Evolutionary conservation across 2,797 vertebrate species (phyloP).

Genomic region (Eulemur rubriventer): DNA sequence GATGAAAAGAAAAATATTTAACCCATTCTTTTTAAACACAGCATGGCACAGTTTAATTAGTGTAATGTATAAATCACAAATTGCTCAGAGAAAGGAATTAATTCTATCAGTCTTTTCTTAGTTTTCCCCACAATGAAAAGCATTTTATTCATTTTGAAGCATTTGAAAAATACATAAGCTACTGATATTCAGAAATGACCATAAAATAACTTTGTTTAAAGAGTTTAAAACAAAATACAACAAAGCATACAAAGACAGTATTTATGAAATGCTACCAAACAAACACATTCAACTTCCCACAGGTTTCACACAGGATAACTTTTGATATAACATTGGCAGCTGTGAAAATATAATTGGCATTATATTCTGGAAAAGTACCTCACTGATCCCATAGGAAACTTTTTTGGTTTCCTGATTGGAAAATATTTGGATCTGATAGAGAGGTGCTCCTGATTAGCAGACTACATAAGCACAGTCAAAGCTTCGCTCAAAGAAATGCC

Average conservation of each 20-base stretch:
- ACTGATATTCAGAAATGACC: constrained; percentile 72
- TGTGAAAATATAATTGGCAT: constrained; percentile 48
- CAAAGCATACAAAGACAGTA: constrained; percentile 70
- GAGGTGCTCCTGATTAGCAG: not conserved
- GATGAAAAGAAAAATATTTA: constrained; percentile 61
- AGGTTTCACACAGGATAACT: constrained; percentile 85
- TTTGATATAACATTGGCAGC: constrained; percentile 76
- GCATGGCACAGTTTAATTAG: constrained; percentile 48
- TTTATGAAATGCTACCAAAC: constrained; percentile 70
- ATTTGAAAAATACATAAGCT: constrained; percentile 58
- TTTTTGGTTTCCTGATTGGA: constrained; percentile 34
- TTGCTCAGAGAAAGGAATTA: constrained; percentile 46
- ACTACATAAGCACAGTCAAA: not conserved
- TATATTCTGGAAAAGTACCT: constrained; percentile 23
- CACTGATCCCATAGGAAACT: constrained; percentile 5
- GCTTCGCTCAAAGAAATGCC: not conserved
- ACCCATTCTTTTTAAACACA: constrained; percentile 66
- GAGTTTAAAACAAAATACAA: constrained; percentile 54
- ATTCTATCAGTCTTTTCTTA: constrained; percentile 58
- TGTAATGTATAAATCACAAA: constrained; percentile 21
- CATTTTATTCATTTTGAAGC: constrained; percentile 66
- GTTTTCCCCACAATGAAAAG: constrained; percentile 50
- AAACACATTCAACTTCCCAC: constrained; percentile 65
- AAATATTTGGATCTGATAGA: not conserved
- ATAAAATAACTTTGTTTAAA: constrained; percentile 63